Evolutionary conservation across 2,888 invertebrate genomes (phyloP), one percentile per base, ranked within the genome.

Genomic region (Helleia helle): DNA sequence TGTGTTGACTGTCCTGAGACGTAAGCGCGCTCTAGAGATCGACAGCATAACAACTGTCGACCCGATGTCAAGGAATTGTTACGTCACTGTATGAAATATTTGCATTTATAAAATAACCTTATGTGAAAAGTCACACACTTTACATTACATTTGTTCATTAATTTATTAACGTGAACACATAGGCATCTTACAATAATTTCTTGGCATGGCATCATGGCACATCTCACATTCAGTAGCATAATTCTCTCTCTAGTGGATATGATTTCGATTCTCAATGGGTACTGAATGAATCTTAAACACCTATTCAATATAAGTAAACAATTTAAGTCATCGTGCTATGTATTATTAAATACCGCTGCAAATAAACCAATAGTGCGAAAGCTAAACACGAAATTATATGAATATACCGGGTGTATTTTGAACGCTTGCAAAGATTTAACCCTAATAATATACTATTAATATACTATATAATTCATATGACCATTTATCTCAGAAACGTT

Each of bases 171-270:
- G 63, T 81, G 80, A 81, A 83, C 81, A 81, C 83, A 71, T 74
- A 77, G 80, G 81, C 80, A 73, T 73, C 74, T 79, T 72, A 73
- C 59, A 62, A 65, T 62, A 55, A 62, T 66, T 56, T 65, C 64
- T 75, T 75, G 80, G 74, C 77, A 73, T 71, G 70, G 55, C 60
- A 58, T 61, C 62, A 81, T 81, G 80, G 80, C 81, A 81, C 80
- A 46, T 36, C 36, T 36, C 36, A 25, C 30, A 27, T 17, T 24
- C 31, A 22, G 28, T 18, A 36, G 24, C 40, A 36, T 36, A 36
- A 14, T 29, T 40, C 11, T 17, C 26, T 26, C 26, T n/a, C 15
- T 4, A 14, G 11, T 38, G 22, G 22, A 22, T 13, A 29, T 2
- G 28, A 13, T 12, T 22, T 34, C 22, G 26, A 26, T 13, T 43